A percentile compares a stretch with the other conserved stretches of the same genome.
These are phyloP conservation scores for Pomacea maculata DNA, from an alignment of 1,140 invertebrate genomes.

Conservation along the genomic window DNA sequence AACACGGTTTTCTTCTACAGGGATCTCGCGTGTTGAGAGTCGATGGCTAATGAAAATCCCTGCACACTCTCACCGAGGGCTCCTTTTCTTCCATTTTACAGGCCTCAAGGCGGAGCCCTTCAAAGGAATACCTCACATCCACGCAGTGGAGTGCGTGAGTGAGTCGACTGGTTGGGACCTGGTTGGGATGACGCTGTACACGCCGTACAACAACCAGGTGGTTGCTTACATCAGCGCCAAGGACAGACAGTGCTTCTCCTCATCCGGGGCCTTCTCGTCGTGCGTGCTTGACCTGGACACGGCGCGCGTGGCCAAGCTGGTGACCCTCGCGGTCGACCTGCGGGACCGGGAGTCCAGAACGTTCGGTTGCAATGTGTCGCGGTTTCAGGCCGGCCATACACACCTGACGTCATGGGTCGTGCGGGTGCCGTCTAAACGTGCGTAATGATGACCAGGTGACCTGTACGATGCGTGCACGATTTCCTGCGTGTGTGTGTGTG, in stretches of 20 bases:
- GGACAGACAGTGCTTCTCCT: constrained; percentile 2
- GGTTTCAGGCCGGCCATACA: not conserved
- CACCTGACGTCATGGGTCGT: constrained; percentile 1
- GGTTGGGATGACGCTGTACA: constrained; percentile 5
- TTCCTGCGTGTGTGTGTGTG: too few relatives aligned
- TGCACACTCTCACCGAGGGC: too few relatives aligned
- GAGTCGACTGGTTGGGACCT: not conserved
- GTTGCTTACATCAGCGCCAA: constrained; percentile 15
- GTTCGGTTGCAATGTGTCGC: constrained; percentile 3
- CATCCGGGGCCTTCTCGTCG: constrained; percentile 1
- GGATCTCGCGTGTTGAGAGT: too few relatives aligned
- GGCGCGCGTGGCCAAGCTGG: not conserved
- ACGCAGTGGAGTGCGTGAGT: constrained; percentile 1
- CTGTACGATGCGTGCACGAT: not conserved
- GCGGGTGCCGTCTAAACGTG: not conserved
- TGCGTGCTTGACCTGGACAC: not conserved
- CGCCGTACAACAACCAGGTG: not conserved
- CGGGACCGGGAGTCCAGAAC: not conserved
- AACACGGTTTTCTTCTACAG: too few relatives aligned
- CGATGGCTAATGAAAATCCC: too few relatives aligned
- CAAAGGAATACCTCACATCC: not conserved
- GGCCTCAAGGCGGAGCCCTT: not conserved
- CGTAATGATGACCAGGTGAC: not conserved
- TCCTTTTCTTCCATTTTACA: not conserved
- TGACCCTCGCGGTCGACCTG: not conserved